These are phyloP conservation scores for Pandemis heparana DNA, from an alignment of 2,888 invertebrate genomes.

Conservation along the genomic window DNA sequence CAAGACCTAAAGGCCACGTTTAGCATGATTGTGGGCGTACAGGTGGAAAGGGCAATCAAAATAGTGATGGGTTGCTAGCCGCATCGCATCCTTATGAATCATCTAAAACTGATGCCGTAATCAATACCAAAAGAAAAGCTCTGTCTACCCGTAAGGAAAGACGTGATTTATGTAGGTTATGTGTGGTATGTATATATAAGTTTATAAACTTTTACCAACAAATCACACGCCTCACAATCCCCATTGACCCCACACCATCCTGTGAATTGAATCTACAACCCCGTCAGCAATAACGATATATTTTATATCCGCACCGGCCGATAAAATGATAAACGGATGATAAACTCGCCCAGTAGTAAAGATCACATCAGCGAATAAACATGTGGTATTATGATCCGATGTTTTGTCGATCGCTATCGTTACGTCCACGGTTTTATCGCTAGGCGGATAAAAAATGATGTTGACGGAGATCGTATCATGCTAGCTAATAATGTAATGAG, in stretches of 20 bases:
- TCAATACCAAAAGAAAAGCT: no score
- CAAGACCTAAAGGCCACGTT: no score
- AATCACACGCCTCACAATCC: not conserved
- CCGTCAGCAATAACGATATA: slow-evolving; percentile 34
- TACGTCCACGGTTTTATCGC: slow-evolving; percentile 40
- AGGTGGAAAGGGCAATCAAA: no score
- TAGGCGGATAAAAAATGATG: slow-evolving; percentile 38
- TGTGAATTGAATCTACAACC: slow-evolving; percentile 10
- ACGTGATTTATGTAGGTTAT: no score
- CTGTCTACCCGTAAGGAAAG: no score
- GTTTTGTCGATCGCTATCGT: slow-evolving; percentile 41
- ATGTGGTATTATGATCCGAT: slow-evolving; percentile 38
- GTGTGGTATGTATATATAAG: no score
- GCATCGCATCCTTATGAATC: no score
- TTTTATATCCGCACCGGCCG: slow-evolving; percentile 14
- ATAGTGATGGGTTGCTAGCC: no score
- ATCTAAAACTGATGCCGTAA: no score
- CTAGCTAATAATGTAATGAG: slow-evolving; percentile 38
- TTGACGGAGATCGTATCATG: slow-evolving; percentile 18
- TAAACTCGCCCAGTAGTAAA: slow-evolving; percentile 26
- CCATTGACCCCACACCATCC: not conserved
- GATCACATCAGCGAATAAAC: slow-evolving; percentile 41
- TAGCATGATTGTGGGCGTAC: no score
- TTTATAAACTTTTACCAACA: not conserved
- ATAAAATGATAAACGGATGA: slow-evolving; percentile 42